These are phyloP conservation scores for Sesamia nonagrioides DNA, from an alignment of 1,140 invertebrate species.

Conservation along the genomic window DNA sequence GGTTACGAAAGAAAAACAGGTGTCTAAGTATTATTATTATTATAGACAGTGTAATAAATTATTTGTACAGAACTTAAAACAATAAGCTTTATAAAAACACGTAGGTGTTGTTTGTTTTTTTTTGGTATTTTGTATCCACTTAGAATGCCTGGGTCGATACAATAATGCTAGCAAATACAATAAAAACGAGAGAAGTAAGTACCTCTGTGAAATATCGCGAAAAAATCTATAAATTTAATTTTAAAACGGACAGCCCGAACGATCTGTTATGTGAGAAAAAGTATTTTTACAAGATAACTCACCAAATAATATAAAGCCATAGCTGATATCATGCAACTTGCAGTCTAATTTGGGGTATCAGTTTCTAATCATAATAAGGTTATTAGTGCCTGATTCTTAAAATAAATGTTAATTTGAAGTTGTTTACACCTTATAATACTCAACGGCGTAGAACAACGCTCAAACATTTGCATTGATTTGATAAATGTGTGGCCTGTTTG, in stretches of 20 bases:
- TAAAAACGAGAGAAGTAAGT: too few species aligned
- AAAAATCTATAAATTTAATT: too few species aligned
- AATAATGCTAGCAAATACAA: too few species aligned
- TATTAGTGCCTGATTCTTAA: neutral
- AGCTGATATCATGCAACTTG: neutral
- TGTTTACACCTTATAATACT: neutral
- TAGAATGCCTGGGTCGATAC: too few species aligned
- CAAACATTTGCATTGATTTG: conserved; percentile 24
- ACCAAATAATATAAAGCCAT: neutral
- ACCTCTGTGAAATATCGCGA: too few species aligned
- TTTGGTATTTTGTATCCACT: too few species aligned
- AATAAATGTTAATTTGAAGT: conserved; percentile 9
- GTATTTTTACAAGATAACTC: neutral
- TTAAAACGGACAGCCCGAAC: too few species aligned
- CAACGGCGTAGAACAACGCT: neutral
- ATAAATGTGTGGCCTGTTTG: conserved; percentile 8
- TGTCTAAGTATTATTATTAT: conserved; percentile 2
- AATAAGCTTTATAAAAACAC: neutral
- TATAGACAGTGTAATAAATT: conserved; percentile 3
- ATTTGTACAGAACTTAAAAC: neutral
- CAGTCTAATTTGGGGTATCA: conserved; percentile 4
- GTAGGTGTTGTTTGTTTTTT: neutral
- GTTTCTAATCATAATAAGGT: conserved; percentile 2
- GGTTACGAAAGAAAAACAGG: conserved; percentile 35
- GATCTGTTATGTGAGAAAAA: neutral